Evolutionary conservation across 2,797 vertebrate genomes (phyloP).

Genomic region (Galagoides demidoff): DNA sequence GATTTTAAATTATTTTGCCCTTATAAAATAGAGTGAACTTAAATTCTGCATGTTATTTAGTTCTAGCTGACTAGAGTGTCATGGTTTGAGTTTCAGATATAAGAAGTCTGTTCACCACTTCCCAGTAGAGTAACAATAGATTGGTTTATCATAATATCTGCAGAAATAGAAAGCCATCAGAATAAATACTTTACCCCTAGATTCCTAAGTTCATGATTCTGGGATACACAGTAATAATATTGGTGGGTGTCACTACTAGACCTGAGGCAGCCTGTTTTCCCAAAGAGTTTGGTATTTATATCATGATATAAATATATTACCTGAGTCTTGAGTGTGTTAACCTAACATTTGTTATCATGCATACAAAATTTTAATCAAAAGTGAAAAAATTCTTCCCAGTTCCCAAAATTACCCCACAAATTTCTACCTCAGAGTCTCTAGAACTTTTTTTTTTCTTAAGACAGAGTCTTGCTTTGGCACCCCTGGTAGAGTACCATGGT

Average conservation of each 20-base stretch:
- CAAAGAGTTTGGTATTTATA: neutral
- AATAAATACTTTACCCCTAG: neutral
- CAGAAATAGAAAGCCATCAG: neutral
- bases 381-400: neutral
- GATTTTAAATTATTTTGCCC: conserved; percentile 23
- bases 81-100: neutral
- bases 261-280: neutral
- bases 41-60: neutral
- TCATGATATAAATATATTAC: neutral
- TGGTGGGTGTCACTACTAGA: neutral
- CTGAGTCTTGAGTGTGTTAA: conserved; percentile 19
- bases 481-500: too few species aligned
- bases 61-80: neutral
- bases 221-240: neutral
- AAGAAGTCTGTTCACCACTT: neutral
- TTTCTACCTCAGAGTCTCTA: neutral
- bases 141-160: neutral
- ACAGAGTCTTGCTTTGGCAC: too few species aligned
- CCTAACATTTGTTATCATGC: conserved; percentile 10
- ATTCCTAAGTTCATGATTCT: neutral
- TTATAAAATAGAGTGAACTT: neutral
- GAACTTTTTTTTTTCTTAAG: neutral
- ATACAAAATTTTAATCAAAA: conserved; percentile 14
- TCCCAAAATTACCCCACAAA: neutral
- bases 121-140: neutral